These are phyloP conservation scores for Rhamnusium bicolor DNA, from an alignment of 2,888 invertebrate species.

Conservation along the genomic window DNA sequence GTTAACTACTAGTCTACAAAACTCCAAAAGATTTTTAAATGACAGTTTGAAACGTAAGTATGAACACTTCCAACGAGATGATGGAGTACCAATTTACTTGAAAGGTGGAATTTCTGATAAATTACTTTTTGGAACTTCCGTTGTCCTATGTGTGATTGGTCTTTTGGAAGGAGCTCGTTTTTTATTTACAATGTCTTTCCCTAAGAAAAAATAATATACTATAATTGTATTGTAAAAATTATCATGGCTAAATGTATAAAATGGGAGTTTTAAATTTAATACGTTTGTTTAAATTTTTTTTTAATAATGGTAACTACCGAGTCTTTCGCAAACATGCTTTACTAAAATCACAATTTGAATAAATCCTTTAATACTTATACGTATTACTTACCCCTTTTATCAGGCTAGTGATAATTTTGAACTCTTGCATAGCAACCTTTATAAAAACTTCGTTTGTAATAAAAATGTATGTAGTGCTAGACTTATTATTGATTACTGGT, in stretches of 20 bases:
- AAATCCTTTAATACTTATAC: too few relatives aligned
- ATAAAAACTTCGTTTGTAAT: neutral
- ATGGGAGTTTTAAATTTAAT: too few relatives aligned
- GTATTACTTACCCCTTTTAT: too few relatives aligned
- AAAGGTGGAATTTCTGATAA: constrained; percentile 52
- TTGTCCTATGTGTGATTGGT: constrained; percentile 37
- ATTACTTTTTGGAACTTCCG: constrained; percentile 38
- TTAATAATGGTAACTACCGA: too few relatives aligned
- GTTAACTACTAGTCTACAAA: neutral
- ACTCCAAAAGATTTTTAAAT: constrained; percentile 12
- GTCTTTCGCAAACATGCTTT: too few relatives aligned
- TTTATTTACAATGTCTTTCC: constrained; percentile 34
- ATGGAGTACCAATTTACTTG: constrained; percentile 51
- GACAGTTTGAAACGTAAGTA: constrained; percentile 26
- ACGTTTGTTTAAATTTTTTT: too few relatives aligned
- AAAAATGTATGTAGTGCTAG: neutral
- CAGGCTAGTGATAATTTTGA: neutral
- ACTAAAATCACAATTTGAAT: too few relatives aligned
- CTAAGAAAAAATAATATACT: constrained; percentile 33
- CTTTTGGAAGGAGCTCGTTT: constrained; percentile 32
- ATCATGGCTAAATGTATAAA: neutral
- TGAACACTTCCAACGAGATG: constrained; percentile 47
- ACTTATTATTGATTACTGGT: neutral
- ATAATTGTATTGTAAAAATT: neutral
- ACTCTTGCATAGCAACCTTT: neutral